Percentiles rank a stretch among this genome's conserved stretches.
Conservation (phyloP, 2,888 invertebrate genomes). For the Hypomecis punctinalis region DNA sequence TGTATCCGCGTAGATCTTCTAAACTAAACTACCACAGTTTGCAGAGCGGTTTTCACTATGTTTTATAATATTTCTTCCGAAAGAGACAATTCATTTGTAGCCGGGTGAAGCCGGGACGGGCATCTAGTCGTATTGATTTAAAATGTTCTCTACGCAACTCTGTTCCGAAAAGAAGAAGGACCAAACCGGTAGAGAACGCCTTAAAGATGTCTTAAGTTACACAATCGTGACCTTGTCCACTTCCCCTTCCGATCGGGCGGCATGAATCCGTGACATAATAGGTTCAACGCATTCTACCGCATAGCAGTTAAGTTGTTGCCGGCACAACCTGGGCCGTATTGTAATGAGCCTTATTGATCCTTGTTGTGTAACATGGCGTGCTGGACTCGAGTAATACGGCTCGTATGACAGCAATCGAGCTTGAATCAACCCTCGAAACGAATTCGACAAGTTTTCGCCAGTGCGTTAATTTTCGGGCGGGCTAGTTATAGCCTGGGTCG, state of each 20-base stretch:
- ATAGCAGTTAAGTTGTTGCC: constrained; percentile 21
- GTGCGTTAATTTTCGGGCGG: too few species aligned
- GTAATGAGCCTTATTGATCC: constrained; percentile 50
- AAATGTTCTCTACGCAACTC: too few species aligned
- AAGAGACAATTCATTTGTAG: too few species aligned
- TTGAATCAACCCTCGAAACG: constrained; percentile 5
- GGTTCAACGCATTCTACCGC: constrained; percentile 26
- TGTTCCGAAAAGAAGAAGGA: background rate
- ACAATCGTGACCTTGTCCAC: constrained; percentile 19
- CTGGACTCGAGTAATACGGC: constrained; percentile 39
- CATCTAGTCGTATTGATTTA: too few species aligned
- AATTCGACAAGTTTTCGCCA: too few species aligned
- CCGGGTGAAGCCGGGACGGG: too few species aligned
- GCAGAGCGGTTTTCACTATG: too few species aligned
- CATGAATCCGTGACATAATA: constrained; percentile 17
- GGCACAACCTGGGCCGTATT: constrained; percentile 34
- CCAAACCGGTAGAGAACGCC: background rate
- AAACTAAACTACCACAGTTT: too few species aligned
- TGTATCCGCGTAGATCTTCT: too few species aligned
- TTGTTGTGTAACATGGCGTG: constrained; percentile 52
- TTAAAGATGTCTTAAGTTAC: constrained; percentile 8
- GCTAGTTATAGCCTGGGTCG: too few species aligned
- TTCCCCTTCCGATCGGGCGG: constrained; percentile 7
- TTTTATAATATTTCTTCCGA: too few species aligned
- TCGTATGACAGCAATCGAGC: constrained; percentile 34